These are phyloP conservation scores for Chascanopsetta lugubris DNA, from an alignment of 2,113 vertebrate genomes.

Conservation along the genomic window DNA sequence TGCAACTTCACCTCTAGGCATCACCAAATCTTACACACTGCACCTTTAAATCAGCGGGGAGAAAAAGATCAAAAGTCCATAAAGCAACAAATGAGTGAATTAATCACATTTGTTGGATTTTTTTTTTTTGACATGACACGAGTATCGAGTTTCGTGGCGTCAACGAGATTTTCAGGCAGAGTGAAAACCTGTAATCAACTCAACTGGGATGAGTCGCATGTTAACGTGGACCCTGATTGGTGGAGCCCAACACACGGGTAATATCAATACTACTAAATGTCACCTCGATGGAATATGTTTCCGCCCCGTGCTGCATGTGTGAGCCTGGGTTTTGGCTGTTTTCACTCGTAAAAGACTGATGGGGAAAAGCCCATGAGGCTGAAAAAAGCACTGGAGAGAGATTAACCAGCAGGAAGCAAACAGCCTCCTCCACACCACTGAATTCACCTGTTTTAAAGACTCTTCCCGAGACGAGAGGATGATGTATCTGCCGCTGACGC, in stretches of 20 bases:
- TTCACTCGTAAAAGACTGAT: not conserved
- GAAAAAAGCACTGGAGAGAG: not conserved
- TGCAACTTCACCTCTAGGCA: no score
- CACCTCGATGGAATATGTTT: not conserved
- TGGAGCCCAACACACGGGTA: slow-evolving; percentile 24
- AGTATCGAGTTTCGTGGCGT: slow-evolving; percentile 44
- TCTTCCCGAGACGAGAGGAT: slow-evolving; percentile 7
- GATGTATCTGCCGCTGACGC: not conserved
- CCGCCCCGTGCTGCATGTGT: not conserved
- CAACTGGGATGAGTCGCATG: slow-evolving; percentile 46
- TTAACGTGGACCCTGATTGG: slow-evolving; percentile 49
- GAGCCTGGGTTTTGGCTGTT: not conserved
- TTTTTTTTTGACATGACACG: slow-evolving; percentile 26
- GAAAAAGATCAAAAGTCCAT: slow-evolving; percentile 25
- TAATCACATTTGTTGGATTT: slow-evolving; percentile 45
- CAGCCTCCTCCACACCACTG: slow-evolving; percentile 1
- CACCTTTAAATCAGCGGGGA: slow-evolving; percentile 7
- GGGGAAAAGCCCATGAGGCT: not conserved
- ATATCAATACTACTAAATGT: slow-evolving; percentile 18
- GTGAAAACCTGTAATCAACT: slow-evolving; percentile 57
- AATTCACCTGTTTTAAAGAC: slow-evolving; percentile 6
- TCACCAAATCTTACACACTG: no score
- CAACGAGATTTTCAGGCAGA: slow-evolving; percentile 61
- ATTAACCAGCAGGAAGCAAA: not conserved
- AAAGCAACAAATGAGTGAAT: slow-evolving; percentile 32